Percentiles rank a stretch among this genome's conserved stretches.
Evolutionary conservation across 2,797 vertebrate species (phyloP).

Genomic region (Tapirus indicus): DNA sequence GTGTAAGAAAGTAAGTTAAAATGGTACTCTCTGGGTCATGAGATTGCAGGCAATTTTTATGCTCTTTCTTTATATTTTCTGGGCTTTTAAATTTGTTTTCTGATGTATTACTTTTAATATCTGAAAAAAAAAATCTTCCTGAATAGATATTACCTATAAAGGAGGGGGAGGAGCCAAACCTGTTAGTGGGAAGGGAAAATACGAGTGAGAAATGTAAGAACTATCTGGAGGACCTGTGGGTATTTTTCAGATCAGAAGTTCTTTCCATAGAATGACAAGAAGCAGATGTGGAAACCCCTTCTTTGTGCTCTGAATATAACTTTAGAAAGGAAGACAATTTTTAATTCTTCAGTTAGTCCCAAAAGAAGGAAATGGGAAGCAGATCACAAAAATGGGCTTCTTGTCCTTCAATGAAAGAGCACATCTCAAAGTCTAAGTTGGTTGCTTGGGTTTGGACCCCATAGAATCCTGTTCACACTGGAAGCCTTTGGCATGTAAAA

Average conservation of each 20-base stretch:
- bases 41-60: neutral
- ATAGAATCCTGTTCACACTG: neutral
- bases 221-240: neutral
- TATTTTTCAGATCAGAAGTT: slow-evolving; percentile 58
- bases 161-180: neutral
- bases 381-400: slow-evolving; percentile 63
- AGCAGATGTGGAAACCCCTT: slow-evolving; percentile 62
- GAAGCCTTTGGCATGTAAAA: slow-evolving; percentile 60
- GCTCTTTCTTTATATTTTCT: slow-evolving; percentile 7
- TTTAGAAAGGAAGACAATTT: slow-evolving; percentile 62
- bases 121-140: neutral
- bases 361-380: slow-evolving; percentile 56
- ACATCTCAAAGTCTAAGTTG: slow-evolving; percentile 51
- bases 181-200: slow-evolving; percentile 32
- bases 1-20: neutral
- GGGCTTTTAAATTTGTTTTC: slow-evolving; percentile 36
- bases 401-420: slow-evolving; percentile 63
- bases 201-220: slow-evolving; percentile 26
- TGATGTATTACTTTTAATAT: slow-evolving; percentile 25
- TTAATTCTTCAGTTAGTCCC: slow-evolving; percentile 55
- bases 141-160: neutral
- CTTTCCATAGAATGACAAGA: slow-evolving; percentile 50
- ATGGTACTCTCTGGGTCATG: neutral
- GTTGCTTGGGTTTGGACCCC: neutral
- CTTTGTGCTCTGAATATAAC: slow-evolving; percentile 52